Conservation (phyloP, 37 sponge, comb jelly and placozoan species). For the Aplysina aerophoba region DNA sequence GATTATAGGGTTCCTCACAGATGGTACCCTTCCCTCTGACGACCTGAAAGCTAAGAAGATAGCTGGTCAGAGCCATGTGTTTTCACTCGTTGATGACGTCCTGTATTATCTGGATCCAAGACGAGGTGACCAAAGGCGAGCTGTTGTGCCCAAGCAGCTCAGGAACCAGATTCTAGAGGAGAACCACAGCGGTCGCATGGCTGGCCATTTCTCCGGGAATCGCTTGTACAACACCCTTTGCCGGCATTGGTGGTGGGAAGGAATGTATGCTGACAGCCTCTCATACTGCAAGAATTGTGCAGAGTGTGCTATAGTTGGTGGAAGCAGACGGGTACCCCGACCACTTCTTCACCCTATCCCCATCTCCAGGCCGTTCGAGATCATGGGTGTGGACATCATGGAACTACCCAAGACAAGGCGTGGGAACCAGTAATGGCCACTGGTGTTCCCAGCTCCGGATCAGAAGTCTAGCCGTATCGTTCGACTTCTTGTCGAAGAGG, state of each 20-base stretch:
- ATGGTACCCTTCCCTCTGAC: constrained; percentile 40
- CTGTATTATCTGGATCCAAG: constrained; percentile 53
- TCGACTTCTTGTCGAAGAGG: constrained; percentile 40
- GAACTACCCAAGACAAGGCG: constrained; percentile 34
- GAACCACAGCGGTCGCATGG: constrained; percentile 39
- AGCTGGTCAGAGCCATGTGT: background rate
- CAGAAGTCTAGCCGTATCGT: constrained; percentile 52
- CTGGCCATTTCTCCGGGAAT: constrained; percentile 64
- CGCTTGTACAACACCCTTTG: constrained; percentile 20
- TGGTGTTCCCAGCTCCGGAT: constrained; percentile 61
- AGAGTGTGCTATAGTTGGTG: constrained; percentile 55
- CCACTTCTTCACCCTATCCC: constrained; percentile 63
- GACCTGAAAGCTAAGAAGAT: constrained; percentile 20
- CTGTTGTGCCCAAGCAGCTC: constrained; percentile 54
- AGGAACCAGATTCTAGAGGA: constrained; percentile 34
- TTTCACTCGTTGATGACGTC: constrained; percentile 42
- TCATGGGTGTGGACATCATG: constrained; percentile 60
- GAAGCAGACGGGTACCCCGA: constrained; percentile 11
- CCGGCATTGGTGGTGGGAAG: constrained; percentile 60
- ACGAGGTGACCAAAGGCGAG: constrained; percentile 35
- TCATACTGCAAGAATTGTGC: constrained; percentile 38
- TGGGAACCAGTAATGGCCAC: constrained; percentile 71
- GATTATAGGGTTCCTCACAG: constrained; percentile 30
- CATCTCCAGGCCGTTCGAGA: constrained; percentile 52
- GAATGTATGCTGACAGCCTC: constrained; percentile 46